Base-by-base conservation (phyloP, 2,113 vertebrate genomes). In the Corvus cornix region DNA sequence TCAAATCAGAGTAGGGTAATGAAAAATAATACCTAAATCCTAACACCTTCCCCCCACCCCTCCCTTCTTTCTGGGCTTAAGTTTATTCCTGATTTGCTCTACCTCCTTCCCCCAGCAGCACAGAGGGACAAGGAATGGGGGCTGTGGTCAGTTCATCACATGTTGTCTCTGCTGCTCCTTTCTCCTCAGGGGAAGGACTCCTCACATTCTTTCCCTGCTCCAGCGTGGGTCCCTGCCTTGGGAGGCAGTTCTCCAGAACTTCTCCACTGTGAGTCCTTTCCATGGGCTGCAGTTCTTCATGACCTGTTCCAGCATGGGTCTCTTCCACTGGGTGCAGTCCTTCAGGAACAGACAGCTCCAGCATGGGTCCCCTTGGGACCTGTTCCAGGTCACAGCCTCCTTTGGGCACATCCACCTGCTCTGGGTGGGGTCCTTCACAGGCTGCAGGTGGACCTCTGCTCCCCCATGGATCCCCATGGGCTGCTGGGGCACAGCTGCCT, bases 71-170 rank as follows among this genome's bases (percentile, higher is more conserved):
- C 44, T 3, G 1, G 37, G 15, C n/a, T 75, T 13, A 46, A n/a
- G 2, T 77, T 64, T 16, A 23, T 30, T 53, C 43, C 10, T 0
- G 0, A 4, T 63, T 79, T 75, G 13, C 27, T 80, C 31, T 77
- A 3, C n/a, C 43, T 67, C 1, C 1, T 84, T 30, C 11, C 11
- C 13, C 2, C 4, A 23, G 30, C 2, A 2, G 78, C 0, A 0
- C n/a, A 64, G 70, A 33, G 35, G 16, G 6, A 46, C 1, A 2
- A 16, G 52, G 52, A 58, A 35, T 58, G 33, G 31, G 13, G 11
- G 3, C 41, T 77, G 9, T 8, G 7, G 16, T 87, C 52, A 62
- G n/a, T 80, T 56, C 16, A 9, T 51, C 22, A 10, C 52, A 24
- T 0, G 0, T 39, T 52, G 10, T 64, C 35, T 80, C 49, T 87